Percentiles rank a stretch among this genome's conserved stretches.
These are phyloP conservation scores for Sisyra nigra DNA, from an alignment of 2,888 invertebrate species.

Conservation along the genomic window DNA sequence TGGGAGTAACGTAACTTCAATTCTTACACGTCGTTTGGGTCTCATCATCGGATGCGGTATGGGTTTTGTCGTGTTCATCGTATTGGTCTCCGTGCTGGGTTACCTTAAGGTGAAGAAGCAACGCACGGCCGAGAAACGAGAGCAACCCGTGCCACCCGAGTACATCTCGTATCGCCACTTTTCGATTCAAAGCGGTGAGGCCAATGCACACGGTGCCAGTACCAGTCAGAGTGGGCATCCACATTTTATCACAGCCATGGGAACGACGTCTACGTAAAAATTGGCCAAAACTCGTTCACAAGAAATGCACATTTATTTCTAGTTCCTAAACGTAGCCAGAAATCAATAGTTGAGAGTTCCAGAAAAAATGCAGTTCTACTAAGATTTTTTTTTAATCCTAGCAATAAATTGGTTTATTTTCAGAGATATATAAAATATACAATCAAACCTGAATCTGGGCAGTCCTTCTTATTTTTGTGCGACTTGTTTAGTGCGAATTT, in stretches of 20 bases:
- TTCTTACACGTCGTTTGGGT: slow-evolving; percentile 65
- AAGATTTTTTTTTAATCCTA: too few species aligned
- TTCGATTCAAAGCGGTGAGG: slow-evolving; percentile 50
- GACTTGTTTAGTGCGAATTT: too few species aligned
- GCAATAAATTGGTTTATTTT: too few species aligned
- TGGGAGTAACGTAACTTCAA: slow-evolving; percentile 43
- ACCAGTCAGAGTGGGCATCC: slow-evolving; percentile 20
- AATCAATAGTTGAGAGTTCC: too few species aligned
- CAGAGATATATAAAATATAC: too few species aligned
- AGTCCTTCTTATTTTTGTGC: too few species aligned
- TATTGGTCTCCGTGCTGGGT: slow-evolving; percentile 67
- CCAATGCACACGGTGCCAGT: slow-evolving; percentile 17
- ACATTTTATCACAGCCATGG: slow-evolving; percentile 27
- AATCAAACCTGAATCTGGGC: too few species aligned
- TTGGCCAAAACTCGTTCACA: too few species aligned
- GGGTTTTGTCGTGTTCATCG: slow-evolving; percentile 71
- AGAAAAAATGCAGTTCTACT: too few species aligned
- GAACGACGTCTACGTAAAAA: slow-evolving; percentile 18
- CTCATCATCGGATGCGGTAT: slow-evolving; percentile 75
- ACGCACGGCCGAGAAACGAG: slow-evolving; percentile 54
- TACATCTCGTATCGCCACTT: slow-evolving; percentile 66
- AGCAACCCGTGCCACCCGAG: slow-evolving; percentile 57
- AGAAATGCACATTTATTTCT: too few species aligned
- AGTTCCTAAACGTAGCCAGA: too few species aligned
- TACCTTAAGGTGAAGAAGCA: slow-evolving; percentile 77